A percentile compares a stretch with the other conserved stretches of the same genome.
phyloP scores from a whole-genome alignment of 2,113 vertebrate genomes.

The Nanger granti region DNA sequence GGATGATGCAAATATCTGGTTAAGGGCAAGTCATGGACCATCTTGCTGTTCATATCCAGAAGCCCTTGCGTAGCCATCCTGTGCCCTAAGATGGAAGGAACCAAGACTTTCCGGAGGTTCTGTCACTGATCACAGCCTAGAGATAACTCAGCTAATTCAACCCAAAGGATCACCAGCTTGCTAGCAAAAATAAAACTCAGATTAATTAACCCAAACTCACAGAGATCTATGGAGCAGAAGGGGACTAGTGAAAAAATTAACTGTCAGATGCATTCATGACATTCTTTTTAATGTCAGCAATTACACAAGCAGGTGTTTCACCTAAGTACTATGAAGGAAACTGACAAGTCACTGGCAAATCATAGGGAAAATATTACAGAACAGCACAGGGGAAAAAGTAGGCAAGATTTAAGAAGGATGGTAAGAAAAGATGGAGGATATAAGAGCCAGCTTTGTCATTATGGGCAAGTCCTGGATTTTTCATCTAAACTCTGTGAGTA shows the following conservation, averaged over 20 bases:
- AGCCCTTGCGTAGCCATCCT: not conserved
- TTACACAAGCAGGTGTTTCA: constrained; percentile 48
- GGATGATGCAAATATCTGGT: fast-evolving
- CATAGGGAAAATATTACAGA: not conserved
- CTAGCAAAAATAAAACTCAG: not conserved
- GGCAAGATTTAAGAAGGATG: not conserved
- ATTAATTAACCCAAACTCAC: constrained; percentile 19
- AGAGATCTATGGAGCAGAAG: constrained; percentile 26
- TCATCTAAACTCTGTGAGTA: not conserved
- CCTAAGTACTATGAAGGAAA: not conserved
- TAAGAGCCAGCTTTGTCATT: not conserved
- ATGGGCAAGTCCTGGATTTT: not conserved
- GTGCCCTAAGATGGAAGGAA: not conserved
- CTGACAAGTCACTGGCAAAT: constrained; percentile 14
- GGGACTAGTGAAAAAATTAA: constrained; percentile 36
- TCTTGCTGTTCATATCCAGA: not conserved
- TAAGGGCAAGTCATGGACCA: not conserved
- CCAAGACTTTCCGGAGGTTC: not conserved
- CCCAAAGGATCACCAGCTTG: not conserved
- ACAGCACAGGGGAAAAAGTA: not conserved
- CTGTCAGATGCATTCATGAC: constrained; percentile 23
- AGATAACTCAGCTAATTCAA: not conserved
- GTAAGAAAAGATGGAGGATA: not conserved
- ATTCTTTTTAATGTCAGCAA: constrained; percentile 37
- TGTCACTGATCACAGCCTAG: not conserved